Percentiles rank a stretch among this genome's conserved stretches.
Conservation (phyloP, 1,140 invertebrate genomes). For the Drosophila paulistorum region DNA sequence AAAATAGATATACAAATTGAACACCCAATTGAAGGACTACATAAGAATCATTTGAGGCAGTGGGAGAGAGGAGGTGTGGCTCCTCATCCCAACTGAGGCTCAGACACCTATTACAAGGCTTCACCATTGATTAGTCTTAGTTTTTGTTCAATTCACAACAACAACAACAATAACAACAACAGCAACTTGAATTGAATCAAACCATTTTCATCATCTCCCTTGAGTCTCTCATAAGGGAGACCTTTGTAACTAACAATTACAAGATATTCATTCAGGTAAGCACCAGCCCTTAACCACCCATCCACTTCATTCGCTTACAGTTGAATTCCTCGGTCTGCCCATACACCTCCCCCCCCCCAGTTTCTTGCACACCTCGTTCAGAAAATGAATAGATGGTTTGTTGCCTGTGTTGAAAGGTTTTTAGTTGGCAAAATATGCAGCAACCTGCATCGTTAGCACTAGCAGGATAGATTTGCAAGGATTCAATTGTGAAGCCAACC, state of each 20-base stretch:
- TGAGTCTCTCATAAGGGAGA: background rate
- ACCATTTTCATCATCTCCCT: background rate
- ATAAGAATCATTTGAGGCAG: background rate
- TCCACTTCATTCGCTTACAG: background rate
- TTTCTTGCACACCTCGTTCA: too few species aligned
- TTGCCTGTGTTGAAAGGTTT: slow-evolving; percentile 29
- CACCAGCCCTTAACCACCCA: background rate
- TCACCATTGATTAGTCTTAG: slow-evolving; percentile 36
- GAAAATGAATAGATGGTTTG: background rate
- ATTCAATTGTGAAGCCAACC: slow-evolving; percentile 69
- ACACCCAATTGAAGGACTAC: slow-evolving; percentile 14
- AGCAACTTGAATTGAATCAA: slow-evolving; percentile 25
- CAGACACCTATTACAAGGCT: slow-evolving; percentile 13
- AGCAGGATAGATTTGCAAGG: slow-evolving; percentile 70
- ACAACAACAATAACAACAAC: slow-evolving; percentile 14
- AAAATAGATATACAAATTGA: background rate
- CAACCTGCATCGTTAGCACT: slow-evolving; percentile 68
- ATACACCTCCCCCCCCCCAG: background rate
- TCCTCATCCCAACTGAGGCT: background rate
- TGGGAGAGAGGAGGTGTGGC: too few species aligned
- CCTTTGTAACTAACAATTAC: slow-evolving; percentile 12
- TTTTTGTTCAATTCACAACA: slow-evolving; percentile 16
- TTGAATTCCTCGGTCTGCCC: slow-evolving; percentile 9
- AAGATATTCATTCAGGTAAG: slow-evolving; percentile 2
- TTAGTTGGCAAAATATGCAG: slow-evolving; percentile 76